Conservation (phyloP, 2,888 invertebrate genomes). For the Tipula helvola region DNA sequence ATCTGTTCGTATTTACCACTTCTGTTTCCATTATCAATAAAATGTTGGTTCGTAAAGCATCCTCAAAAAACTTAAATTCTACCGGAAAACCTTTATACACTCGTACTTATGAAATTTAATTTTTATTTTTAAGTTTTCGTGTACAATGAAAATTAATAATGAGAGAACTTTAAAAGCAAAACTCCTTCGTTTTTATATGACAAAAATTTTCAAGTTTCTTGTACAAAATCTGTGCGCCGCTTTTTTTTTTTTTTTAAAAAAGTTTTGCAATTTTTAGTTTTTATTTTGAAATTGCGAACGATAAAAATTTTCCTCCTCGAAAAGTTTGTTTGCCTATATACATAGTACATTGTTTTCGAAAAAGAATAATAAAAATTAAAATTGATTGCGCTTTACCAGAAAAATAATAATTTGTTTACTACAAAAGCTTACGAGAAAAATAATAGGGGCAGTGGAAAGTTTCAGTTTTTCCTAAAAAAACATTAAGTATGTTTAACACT, state of each 20-base stretch:
- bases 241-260: background rate
- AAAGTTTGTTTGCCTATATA: background rate
- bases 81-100: background rate
- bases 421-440: background rate
- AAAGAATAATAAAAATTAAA: background rate
- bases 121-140: background rate
- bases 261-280: background rate
- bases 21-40: background rate
- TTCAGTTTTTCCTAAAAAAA: too few relatives aligned
- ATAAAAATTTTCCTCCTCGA: background rate
- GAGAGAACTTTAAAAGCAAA: background rate
- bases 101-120: background rate
- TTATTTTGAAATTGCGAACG: background rate
- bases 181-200: background rate
- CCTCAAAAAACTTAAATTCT: background rate
- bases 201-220: background rate
- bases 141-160: background rate
- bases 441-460: background rate
- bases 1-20: background rate
- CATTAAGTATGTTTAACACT: too few relatives aligned
- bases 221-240: background rate
- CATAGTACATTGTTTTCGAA: background rate
- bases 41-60: background rate
- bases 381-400: background rate
- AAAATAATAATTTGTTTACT: background rate